phyloP scores from a whole-genome alignment of 2,113 vertebrate genomes.

The Monopterus albus region DNA sequence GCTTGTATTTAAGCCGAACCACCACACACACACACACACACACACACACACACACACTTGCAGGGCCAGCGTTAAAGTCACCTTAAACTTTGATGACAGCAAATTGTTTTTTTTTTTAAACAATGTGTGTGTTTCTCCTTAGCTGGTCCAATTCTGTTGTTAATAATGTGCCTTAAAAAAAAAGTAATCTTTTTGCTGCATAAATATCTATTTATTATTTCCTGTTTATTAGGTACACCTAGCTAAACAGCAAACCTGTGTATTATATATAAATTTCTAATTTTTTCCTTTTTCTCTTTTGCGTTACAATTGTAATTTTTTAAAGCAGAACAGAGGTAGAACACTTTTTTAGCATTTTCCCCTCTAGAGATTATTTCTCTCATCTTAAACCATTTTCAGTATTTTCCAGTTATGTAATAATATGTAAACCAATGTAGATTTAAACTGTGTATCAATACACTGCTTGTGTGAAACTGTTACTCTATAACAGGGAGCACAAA shows the following conservation, averaged over 20 bases:
- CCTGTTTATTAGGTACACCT: too few species aligned
- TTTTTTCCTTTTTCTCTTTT: too few species aligned
- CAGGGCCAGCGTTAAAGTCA: constrained; percentile 1
- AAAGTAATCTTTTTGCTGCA: too few species aligned
- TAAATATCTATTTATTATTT: too few species aligned
- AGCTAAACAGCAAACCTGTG: too few species aligned
- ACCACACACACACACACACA: constrained; percentile 19
- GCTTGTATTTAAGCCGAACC: constrained; percentile 4
- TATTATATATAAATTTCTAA: too few species aligned
- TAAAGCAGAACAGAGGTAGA: neutral
- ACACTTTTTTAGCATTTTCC: neutral
- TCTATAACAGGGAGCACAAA: constrained; percentile 8
- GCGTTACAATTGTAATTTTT: too few species aligned
- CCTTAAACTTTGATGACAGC: constrained; percentile 22
- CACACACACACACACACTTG: constrained; percentile 22
- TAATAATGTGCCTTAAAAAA: neutral
- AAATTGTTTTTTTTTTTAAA: constrained; percentile 46
- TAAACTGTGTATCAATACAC: constrained; percentile 4
- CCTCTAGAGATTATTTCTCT: too few species aligned
- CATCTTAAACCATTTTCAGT: neutral
- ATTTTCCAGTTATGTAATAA: constrained; percentile 23
- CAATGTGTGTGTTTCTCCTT: constrained; percentile 84
- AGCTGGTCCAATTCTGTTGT: constrained; percentile 80
- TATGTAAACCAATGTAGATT: neutral
- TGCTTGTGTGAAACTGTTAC: constrained; percentile 35